Percentiles rank a stretch among this genome's conserved stretches.
These are phyloP conservation scores for Pterois miles DNA, from an alignment of 2,797 vertebrate genomes.

Conservation along the genomic window DNA sequence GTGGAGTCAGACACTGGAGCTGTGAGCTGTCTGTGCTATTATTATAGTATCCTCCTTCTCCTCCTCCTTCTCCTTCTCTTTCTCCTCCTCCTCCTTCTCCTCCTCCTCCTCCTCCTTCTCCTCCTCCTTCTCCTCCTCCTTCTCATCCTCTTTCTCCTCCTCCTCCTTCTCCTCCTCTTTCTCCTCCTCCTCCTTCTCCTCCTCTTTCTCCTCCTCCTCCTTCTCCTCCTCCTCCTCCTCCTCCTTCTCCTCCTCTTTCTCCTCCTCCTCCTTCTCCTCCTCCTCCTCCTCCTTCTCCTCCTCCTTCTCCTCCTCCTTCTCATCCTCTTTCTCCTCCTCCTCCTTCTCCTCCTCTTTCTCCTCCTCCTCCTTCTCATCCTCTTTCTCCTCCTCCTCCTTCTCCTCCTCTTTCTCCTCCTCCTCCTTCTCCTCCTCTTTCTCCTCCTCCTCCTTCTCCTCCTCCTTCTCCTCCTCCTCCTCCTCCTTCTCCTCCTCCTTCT, in stretches of 20 bases:
- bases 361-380: no score
- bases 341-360: neutral
- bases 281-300: neutral
- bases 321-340: neutral
- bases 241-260: neutral
- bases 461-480: neutral
- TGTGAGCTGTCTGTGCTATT: neutral
- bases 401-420: neutral
- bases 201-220: neutral
- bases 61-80: neutral
- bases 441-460: no score
- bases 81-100: neutral
- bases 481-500: neutral
- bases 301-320: neutral
- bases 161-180: no score
- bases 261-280: neutral
- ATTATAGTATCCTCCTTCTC: no score
- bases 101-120: neutral
- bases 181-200: neutral
- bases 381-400: neutral
- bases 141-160: neutral
- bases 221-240: neutral
- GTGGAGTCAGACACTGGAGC: conserved; percentile 12
- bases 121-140: neutral
- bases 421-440: no score